Evolutionary conservation across 2,888 invertebrate species (phyloP), one percentile per base, ranked within the genome.

Genomic region (Seira musarum): DNA sequence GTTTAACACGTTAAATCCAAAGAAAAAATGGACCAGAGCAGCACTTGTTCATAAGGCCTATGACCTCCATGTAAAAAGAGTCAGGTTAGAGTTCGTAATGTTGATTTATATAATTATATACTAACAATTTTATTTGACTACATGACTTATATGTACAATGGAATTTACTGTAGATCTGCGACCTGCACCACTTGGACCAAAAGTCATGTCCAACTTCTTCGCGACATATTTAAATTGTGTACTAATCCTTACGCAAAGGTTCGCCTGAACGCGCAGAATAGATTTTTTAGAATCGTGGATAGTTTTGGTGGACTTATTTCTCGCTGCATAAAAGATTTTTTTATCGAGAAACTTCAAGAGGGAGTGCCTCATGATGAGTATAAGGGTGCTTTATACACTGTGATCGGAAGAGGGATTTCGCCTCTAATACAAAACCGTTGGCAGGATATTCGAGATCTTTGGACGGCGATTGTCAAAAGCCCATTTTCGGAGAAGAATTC

Each of bases 401-500:
- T 96, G 85, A 88, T 94, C 77, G 93, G 94, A 0, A 92, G 93
- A 0, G 92, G 93, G 87, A 69, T 71, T 5, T 83, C 85, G 0
- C 86, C 86, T 6, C 25, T 87, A 8, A 78, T 87, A n/a, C 75
- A 84, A 13, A 87, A 85, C 79, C 78, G 95, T 88, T 97, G 96
- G 96, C 90, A 92, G 6, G 91, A 93, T 2, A 90, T 94, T 19
- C 89, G 90, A 53, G 89, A 91, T 25, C 88, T 97, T 0, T 96
- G 96, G 96, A 94, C 95, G 0, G 92, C 94, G 1, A 88, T 97
- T 21, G 90, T 96, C 0, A 91, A 91, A 77, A 93, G 95, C 0
- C 93, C 93, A 82, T 93, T 95, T 66, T 95, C 95, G 1, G 97
- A 97, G 88, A 96, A 97, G 88, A 93, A 93, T 0, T 94, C 94